phyloP scores from a whole-genome alignment of 2,797 vertebrate species.

The Lophotriccus pileatus region DNA sequence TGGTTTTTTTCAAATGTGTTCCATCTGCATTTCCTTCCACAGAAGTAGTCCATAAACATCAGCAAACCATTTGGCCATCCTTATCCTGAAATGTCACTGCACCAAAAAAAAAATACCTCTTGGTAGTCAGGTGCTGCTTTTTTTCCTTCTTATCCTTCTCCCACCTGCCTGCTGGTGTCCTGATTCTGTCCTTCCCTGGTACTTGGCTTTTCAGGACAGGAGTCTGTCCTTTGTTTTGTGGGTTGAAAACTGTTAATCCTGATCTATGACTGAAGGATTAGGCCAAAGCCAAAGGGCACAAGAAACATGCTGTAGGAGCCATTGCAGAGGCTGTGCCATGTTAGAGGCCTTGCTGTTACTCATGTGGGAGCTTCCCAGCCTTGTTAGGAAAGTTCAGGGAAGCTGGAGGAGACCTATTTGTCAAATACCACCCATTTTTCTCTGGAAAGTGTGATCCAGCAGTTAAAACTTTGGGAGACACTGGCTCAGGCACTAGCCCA shows the following conservation, averaged over 20 bases:
- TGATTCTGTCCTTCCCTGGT: background rate
- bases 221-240: background rate
- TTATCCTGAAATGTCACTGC: background rate
- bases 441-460: background rate
- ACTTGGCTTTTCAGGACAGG: background rate
- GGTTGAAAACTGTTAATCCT: background rate
- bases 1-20: rapidly evolving
- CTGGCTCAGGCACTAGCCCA: background rate
- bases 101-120: background rate
- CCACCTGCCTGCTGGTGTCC: background rate
- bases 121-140: background rate
- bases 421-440: background rate
- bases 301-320: background rate
- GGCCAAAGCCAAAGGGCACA: background rate
- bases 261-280: background rate
- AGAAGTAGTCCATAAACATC: background rate
- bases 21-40: background rate
- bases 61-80: background rate
- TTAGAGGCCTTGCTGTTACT: background rate
- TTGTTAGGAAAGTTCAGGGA: background rate
- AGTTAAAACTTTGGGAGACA: background rate
- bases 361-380: background rate
- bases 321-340: background rate
- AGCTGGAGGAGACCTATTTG: background rate
- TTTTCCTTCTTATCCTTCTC: background rate